These are phyloP conservation scores for Acipenser transmontanus DNA, from an alignment of 2,797 vertebrate genomes.

Conservation along the genomic window DNA sequence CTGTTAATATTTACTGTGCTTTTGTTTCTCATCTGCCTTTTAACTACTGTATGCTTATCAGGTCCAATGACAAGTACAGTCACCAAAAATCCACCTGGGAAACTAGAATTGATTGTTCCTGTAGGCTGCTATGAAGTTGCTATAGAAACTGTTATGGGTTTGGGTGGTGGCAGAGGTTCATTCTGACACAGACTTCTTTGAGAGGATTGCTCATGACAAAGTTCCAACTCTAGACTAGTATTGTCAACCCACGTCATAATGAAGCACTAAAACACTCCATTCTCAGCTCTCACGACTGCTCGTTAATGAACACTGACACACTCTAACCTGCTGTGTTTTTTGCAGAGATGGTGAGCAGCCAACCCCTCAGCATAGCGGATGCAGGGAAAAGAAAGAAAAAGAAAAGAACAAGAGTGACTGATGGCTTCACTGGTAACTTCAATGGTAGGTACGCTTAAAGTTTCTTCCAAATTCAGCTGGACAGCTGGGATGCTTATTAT, in stretches of 20 bases:
- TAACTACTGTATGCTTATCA: no score
- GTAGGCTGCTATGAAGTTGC: no score
- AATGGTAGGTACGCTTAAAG: conserved; percentile 60
- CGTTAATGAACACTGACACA: conserved; percentile 21
- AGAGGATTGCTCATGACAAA: not conserved
- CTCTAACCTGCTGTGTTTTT: conserved; percentile 23
- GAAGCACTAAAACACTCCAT: not conserved
- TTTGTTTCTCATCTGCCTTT: no score
- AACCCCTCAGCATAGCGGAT: conserved; percentile 75
- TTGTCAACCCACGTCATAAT: not conserved
- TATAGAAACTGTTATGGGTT: no score
- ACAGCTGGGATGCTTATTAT: no score
- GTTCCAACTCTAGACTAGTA: not conserved
- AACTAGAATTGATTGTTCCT: no score
- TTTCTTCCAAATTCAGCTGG: no score
- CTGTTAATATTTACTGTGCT: no score
- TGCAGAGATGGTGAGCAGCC: conserved; percentile 77
- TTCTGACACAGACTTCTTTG: no score
- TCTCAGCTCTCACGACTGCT: not conserved
- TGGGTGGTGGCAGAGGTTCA: no score
- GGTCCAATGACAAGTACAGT: no score
- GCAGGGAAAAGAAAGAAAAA: conserved; percentile 78
- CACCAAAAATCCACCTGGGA: no score
- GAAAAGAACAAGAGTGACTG: conserved; percentile 75
- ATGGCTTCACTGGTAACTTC: conserved; percentile 78